phyloP scores from a whole-genome alignment of 2,797 vertebrate genomes.

The Pantherophis alleghaniensis region DNA sequence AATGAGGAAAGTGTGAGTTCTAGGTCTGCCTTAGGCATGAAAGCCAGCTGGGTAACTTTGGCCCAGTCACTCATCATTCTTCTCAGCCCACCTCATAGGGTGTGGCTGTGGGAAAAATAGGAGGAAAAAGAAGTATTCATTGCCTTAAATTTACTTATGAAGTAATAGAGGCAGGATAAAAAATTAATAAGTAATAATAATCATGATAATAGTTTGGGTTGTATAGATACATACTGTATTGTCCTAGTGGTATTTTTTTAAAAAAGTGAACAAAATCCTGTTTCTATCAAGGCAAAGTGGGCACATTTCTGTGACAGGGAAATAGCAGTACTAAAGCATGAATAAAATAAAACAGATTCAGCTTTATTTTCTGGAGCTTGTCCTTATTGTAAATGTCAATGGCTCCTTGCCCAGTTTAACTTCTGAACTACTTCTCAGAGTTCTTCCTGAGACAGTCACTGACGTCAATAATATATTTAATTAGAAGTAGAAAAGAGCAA shows the following conservation, averaged over 20 bases:
- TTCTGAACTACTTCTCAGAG: conserved; percentile 16
- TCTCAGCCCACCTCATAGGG: too few species aligned
- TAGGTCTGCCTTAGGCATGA: too few species aligned
- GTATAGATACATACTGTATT: not conserved
- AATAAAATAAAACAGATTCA: conserved; percentile 23
- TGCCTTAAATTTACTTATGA: too few species aligned
- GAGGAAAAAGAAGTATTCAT: too few species aligned
- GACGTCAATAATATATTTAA: conserved; percentile 26
- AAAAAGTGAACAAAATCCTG: not conserved
- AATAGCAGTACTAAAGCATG: not conserved
- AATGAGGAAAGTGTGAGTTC: too few species aligned
- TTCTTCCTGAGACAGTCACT: conserved; percentile 14
- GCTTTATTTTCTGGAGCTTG: conserved; percentile 19
- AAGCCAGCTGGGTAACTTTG: too few species aligned
- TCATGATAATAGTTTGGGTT: not conserved
- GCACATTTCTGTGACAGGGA: not conserved
- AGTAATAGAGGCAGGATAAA: not conserved
- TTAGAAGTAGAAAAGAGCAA: conserved; percentile 25
- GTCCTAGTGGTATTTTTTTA: not conserved
- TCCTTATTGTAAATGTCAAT: not conserved
- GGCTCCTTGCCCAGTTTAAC: conserved; percentile 35
- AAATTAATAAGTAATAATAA: not conserved
- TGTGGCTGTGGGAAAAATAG: too few species aligned
- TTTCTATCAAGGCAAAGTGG: not conserved
- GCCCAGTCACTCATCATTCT: too few species aligned